Base-by-base conservation (phyloP, 53 echinoderm and acorn worm genomes). In the Paracentrotus lividus region DNA sequence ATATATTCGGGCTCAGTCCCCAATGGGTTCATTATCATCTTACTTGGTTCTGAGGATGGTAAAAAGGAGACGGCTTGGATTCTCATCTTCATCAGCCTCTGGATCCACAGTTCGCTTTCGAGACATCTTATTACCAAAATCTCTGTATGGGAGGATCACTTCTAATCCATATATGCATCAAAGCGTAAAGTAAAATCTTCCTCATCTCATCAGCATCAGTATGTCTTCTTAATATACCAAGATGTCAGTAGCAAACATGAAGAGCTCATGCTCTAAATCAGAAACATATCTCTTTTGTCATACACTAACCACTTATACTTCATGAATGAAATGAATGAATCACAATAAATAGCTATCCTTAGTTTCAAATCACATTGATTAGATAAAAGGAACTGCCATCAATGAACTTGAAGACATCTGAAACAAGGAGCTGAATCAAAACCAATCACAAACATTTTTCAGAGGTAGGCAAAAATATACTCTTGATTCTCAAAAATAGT, bases 31-130 rank as follows among this genome's bases (percentile, higher is more conserved):
- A 4, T 14, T 24, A 23, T 36, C 4, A 36, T 72, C 72, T 72
- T 72, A 72, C 72, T 72, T 72, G 72, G 72, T 72, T 20, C 72
- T 72, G 5, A 72, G 72, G 40, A 72, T 72, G 40, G 72, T 72
- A 40, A 72, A 72, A 72, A 72, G 72, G 72, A 72, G 72, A 5
- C 72, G 36, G 38, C 72, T 72, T 40, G 18, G 72, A 21, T 18
- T 16, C 36, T 72, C 72, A 40, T 38, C 36, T 10, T 32, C 36
- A 18, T 72, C 72, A 72, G 8, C 38, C 72, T 36, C 40, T 3
- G 21, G 40, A 40, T 72, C 36, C 38, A 72, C 5, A 72, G 52
- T 52, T 52, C 31, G 67, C 67, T 36, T 36, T 69, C 72, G 36
- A 72, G 72, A 72, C 72, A 72, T 72, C 40, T 18, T 72, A 9